Base-by-base conservation (phyloP, 2,113 vertebrate genomes). In the Colossoma macropomum region DNA sequence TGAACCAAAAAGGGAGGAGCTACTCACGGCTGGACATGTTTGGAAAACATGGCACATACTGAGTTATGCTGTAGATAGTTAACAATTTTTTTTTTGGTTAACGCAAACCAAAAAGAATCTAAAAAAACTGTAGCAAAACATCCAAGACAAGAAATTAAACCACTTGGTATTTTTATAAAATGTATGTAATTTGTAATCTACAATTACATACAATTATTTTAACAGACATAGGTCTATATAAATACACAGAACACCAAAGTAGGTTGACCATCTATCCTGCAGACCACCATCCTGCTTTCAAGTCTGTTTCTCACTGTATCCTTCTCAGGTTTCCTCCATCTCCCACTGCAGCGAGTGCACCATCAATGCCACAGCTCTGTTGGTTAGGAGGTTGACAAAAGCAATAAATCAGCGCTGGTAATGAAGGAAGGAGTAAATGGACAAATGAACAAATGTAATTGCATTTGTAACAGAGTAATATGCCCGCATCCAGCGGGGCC, bases 401-500 rank as follows among this genome's bases (percentile, higher is more conserved):
- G 78, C 65, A 75, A 83, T 83, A 80, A 68, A 76, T 70, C 72
- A 78, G 68, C 13, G 19, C n/a, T 32, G 62, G 30, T 73, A 84
- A 77, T 80, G 72, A 77, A 72, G 71, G 41, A 75, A 50, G 7
- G 16, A 66, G 70, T 27, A 78, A 75, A 79, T 48, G 78, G 81
- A 84, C 68, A 75, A 75, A 68, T 70, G 85, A 83, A 86, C 79
- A 80, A 84, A 81, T 25, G 65, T 84, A 75, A 84, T 66, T 80
- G 73, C 28, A 17, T 81, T 74, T 12, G 54, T 75, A 60, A 86
- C 75, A 68, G 71, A 84, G 73, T 80, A 80, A 80, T 75, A 68
- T 74, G 59, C 32, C 66, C 66, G 60, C 54, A 74, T 75, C 13
- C 74, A 81, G 78, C 38, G 17, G 79, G 62, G 73, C 81, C 79